Base-by-base conservation (phyloP, 2,113 vertebrate species). In the Esox niger region DNA sequence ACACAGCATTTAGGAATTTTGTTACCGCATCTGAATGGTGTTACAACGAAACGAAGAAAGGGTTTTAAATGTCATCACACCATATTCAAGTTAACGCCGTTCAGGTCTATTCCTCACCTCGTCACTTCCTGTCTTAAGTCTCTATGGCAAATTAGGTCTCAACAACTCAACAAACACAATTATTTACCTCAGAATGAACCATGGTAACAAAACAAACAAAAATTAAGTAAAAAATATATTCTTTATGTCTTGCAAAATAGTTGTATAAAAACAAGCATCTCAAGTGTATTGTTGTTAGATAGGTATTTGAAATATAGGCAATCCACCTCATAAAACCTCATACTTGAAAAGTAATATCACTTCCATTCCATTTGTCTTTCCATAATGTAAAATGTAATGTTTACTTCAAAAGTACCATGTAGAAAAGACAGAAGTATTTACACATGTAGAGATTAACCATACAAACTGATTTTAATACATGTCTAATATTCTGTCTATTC, bases 141-240 rank as follows among this genome's bases (percentile, higher is more conserved):
- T 20, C 30, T 35, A 21, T 35, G 30, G 33, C n/a, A 21, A 31
- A 20, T 20, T 3, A 66, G 62, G 74, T 32, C 66, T 70, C 66
- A 78, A 33, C 69, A 78, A 71, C 17, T 30, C 23, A 15, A 81
- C 74, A 67, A 71, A 71, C 66, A 63, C 58, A 78, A 64, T 74
- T 68, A 78, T 62, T 74, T 68, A 77, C 52, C 21, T 80, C 69
- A 66, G 30, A 66, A 73, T 56, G 77, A 62, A 68, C 69, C 70
- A 68, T 43, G 69, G 66, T 64, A 79, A 78, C 78, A 72, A 72
- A 70, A 67, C 68, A 30, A 25, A 61, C 76, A n/a, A 86, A n/a
- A 78, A 54, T 17, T 1, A 80, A 71, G 68, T 89, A 91, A 82
- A 87, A 89, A 90, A 88, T 70, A 71, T 73, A 76, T 30, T 77